Conservation (phyloP, 53 echinoderm and acorn worm genomes). For the Hippasteria phrygiana region DNA sequence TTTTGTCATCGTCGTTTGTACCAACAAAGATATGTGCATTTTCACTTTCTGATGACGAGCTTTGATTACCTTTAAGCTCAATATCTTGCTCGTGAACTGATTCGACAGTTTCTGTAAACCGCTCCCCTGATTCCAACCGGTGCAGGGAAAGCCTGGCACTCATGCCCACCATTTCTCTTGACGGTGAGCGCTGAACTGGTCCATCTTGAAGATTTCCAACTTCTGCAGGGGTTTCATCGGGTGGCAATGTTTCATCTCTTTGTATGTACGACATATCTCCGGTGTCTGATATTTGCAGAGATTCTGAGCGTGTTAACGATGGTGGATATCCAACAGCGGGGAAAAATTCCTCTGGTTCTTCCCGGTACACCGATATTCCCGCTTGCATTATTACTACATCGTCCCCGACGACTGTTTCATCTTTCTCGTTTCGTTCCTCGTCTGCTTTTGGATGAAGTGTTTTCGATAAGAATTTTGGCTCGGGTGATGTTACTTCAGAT, state of each 20-base stretch:
- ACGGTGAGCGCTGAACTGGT: neutral
- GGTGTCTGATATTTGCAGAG: constrained; percentile 37
- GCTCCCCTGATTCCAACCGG: constrained; percentile 40
- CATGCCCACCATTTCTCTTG: neutral
- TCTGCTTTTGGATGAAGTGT: neutral
- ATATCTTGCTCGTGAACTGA: constrained; percentile 19
- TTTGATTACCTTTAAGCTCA: neutral
- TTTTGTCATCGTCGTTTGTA: neutral
- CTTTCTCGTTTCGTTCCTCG: neutral
- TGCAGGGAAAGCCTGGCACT: constrained; percentile 29
- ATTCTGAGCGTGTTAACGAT: neutral
- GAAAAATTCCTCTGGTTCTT: constrained; percentile 3
- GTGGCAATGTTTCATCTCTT: neutral
- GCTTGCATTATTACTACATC: constrained; percentile 29
- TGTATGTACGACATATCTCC: constrained; percentile 19
- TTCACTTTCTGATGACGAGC: constrained; percentile 2
- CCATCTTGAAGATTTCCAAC: neutral
- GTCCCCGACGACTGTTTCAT: neutral
- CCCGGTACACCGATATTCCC: constrained; percentile 44
- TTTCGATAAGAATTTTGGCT: neutral
- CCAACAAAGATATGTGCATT: neutral
- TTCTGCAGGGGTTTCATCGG: neutral
- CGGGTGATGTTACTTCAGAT: neutral
- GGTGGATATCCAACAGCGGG: neutral
- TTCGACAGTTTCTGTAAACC: constrained; percentile 25